Evolutionary conservation across 2,888 invertebrate genomes (phyloP), one percentile per base, ranked within the genome.

Genomic region (Diloba caeruleocephala): DNA sequence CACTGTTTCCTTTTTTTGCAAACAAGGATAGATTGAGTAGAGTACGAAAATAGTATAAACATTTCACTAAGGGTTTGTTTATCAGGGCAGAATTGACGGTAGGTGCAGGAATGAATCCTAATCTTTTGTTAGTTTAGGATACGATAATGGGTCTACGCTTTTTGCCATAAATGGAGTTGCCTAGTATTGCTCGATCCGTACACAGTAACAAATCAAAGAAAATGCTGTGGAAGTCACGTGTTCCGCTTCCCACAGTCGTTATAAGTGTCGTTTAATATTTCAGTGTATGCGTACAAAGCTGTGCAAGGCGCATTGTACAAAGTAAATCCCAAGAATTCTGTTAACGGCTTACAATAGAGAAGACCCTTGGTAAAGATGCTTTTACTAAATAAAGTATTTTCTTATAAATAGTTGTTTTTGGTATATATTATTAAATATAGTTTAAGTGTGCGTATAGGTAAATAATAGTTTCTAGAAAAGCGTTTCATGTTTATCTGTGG

Each of bases 211-310:
- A 63, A 64, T 69, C 59, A 59, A 55, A 70, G 59, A 39, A 57
- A 72, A 53, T 39, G 50, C 60, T 73, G 51, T 58, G 52, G 50
- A 41, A 55, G 57, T 53, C 73, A 70, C 49, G 45, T 73, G 71
- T 41, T 48, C 15, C 7, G 31, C 14, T 63, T 73, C 60, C 49
- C 71, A 73, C 67, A 43, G 34, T 46, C 51, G 53, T 60, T 66
- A 66, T 70, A 60, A 57, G 51, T 55, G 43, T 57, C 54, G 62
- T 65, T 71, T 51, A 70, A 71, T 71, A 74, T 73, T 74, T 70
- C 44, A 74, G 56, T 46, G 44, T 38, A 52, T 58, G 62, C 57
- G 59, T 54, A 56, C 42, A 60, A 62, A 63, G 74, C 71, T 54
- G 53, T 71, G 71, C 62, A 67, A 36, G 52, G 62, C 62, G 62